Conservation (phyloP, 2,113 vertebrate species). For the Mormoops blainvillei region DNA sequence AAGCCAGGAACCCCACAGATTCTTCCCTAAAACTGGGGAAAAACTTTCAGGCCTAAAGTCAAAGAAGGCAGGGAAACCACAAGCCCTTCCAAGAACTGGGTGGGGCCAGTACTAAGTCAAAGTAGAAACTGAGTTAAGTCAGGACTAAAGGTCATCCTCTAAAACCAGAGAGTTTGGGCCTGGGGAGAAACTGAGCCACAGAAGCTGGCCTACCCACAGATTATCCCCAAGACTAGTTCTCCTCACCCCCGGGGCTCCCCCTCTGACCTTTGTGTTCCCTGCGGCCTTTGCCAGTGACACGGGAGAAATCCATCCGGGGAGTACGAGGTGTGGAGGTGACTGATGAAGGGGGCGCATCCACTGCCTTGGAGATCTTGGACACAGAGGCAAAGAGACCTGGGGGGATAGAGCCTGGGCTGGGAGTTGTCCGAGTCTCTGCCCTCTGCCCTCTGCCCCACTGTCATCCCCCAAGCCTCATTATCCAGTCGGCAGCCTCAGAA, state of each 20-base stretch:
- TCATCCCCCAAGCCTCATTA: not conserved
- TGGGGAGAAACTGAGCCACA: not conserved
- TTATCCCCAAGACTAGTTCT: not conserved
- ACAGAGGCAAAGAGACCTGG: constrained; percentile 91
- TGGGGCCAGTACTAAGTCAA: not conserved
- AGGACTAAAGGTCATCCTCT: not conserved
- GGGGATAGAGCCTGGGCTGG: not conserved
- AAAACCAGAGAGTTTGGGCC: not conserved
- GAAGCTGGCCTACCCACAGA: not conserved
- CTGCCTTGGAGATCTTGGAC: constrained; percentile 89
- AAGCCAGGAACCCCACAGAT: not conserved
- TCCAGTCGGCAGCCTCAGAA: not conserved
- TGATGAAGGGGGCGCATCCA: constrained; percentile 84
- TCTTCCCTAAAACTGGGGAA: not conserved
- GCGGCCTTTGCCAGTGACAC: constrained; percentile 87
- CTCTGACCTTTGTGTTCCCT: constrained; percentile 88
- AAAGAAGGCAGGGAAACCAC: not conserved
- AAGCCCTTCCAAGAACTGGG: not conserved
- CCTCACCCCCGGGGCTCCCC: not conserved
- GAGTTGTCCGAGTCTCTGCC: not conserved
- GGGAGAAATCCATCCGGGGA: constrained; percentile 89
- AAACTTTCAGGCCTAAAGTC: not conserved
- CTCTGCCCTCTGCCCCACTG: not conserved
- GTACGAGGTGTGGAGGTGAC: constrained; percentile 90
- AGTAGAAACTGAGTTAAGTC: not conserved